Percentiles rank a stretch among this genome's conserved stretches.
Evolutionary conservation across 1,140 invertebrate species (phyloP).

Genomic region (Megathymus violae): DNA sequence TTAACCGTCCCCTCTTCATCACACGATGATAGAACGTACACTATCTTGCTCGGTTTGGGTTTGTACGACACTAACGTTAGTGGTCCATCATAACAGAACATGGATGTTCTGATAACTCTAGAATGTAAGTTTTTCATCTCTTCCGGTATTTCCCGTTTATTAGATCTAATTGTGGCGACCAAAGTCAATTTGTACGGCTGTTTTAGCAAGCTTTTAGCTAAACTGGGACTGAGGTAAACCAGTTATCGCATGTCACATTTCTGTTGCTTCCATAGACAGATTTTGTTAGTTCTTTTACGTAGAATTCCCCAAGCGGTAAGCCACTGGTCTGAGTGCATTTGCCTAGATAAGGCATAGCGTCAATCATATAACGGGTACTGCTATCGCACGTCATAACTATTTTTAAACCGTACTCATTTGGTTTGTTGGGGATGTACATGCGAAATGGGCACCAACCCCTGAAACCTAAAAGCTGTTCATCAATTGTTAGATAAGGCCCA

Average conservation of each 20-base stretch:
- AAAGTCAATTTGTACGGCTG: conserved; percentile 52
- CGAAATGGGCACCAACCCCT: conserved; percentile 38
- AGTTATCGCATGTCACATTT: conserved; percentile 29
- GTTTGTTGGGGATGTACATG: conserved; percentile 43
- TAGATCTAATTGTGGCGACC: conserved; percentile 53
- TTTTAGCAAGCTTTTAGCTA: conserved; percentile 55
- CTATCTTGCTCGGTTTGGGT: conserved; percentile 61
- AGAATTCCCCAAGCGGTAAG: conserved; percentile 47
- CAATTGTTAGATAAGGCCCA: not conserved
- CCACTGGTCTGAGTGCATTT: conserved; percentile 48
- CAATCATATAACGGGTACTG: conserved; percentile 57
- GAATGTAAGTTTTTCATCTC: conserved; percentile 42
- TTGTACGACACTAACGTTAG: conserved; percentile 36
- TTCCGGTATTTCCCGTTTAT: conserved; percentile 59
- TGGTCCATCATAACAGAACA: conserved; percentile 55
- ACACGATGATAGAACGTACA: conserved; percentile 61
- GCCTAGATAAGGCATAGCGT: conserved; percentile 59
- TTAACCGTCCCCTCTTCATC: conserved; percentile 40
- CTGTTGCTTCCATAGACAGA: conserved; percentile 44
- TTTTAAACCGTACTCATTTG: conserved; percentile 36
- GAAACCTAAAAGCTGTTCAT: conserved; percentile 39
- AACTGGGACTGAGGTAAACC: conserved; percentile 33
- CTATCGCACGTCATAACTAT: conserved; percentile 1
- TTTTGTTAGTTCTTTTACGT: conserved; percentile 36
- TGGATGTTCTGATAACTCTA: conserved; percentile 40